Evolutionary conservation across 2,797 vertebrate genomes (phyloP).

Genomic region (Schizothorax lantsangensis): DNA sequence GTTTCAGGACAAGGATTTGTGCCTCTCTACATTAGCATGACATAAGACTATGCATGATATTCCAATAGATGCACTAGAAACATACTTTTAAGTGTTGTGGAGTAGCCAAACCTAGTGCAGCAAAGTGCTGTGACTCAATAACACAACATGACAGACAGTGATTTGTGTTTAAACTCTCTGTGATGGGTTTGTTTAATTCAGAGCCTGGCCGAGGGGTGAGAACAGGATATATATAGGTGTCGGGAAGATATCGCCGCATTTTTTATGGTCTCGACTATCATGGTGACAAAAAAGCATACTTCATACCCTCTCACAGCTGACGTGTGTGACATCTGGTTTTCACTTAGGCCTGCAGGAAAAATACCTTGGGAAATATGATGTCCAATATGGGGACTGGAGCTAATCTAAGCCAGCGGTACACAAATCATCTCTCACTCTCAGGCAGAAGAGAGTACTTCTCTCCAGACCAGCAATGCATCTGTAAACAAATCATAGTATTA

Average conservation of each 20-base stretch:
- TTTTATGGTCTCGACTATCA: slow-evolving; percentile 60
- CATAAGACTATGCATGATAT: slow-evolving; percentile 1
- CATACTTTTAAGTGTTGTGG: not conserved
- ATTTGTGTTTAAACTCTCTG: slow-evolving; percentile 53
- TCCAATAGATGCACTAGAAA: slow-evolving; percentile 5
- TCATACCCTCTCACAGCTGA: slow-evolving; percentile 66
- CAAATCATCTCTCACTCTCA: slow-evolving; percentile 65
- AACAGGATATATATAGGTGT: slow-evolving; percentile 58
- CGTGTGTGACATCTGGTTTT: slow-evolving; percentile 71
- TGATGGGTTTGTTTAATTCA: slow-evolving; percentile 62
- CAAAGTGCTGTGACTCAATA: slow-evolving; percentile 37
- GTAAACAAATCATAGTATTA: slow-evolving; percentile 72
- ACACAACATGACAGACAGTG: slow-evolving; percentile 43
- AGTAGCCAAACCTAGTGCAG: not conserved
- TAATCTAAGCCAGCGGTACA: slow-evolving; percentile 71
- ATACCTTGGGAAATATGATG: slow-evolving; percentile 73
- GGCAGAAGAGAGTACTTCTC: slow-evolving; percentile 53
- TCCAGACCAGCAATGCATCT: slow-evolving; percentile 63
- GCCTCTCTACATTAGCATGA: not conserved
- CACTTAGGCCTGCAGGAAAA: slow-evolving; percentile 67
- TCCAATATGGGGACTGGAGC: slow-evolving; percentile 69
- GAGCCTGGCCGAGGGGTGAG: slow-evolving; percentile 38
- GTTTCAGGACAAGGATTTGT: slow-evolving; percentile 9
- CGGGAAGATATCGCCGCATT: slow-evolving; percentile 50
- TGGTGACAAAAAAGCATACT: slow-evolving; percentile 66